phyloP scores from a whole-genome alignment of 2,113 vertebrate species.

The Melanerpes aurifrons region DNA sequence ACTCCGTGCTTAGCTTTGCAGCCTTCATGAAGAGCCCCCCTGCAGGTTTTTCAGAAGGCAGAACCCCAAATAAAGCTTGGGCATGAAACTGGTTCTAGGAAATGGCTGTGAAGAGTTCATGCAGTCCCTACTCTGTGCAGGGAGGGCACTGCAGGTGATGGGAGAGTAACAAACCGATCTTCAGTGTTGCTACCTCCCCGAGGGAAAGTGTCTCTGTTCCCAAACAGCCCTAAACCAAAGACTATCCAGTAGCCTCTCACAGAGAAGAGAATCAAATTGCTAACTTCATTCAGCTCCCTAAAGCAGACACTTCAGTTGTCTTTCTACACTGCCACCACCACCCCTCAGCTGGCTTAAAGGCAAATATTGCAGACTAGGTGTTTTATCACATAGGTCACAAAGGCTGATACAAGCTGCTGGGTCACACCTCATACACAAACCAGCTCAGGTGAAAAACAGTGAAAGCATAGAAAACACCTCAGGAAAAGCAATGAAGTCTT shows the following conservation, averaged over 20 bases:
- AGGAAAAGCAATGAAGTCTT: background rate
- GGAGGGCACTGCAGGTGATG: background rate
- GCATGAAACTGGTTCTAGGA: background rate
- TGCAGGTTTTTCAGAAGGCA: background rate
- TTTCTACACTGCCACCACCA: background rate
- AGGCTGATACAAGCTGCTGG: background rate
- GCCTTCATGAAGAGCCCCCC: background rate
- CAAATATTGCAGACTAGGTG: background rate
- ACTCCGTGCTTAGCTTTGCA: background rate
- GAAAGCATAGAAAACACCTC: background rate
- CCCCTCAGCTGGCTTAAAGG: background rate
- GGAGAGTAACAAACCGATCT: background rate
- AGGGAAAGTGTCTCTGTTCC: background rate
- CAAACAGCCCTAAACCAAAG: background rate
- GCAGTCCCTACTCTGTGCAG: background rate
- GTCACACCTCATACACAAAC: background rate
- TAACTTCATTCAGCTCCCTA: background rate
- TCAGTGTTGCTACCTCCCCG: background rate
- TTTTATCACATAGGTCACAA: background rate
- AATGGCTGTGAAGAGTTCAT: background rate
- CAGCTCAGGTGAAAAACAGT: background rate
- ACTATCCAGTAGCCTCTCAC: background rate
- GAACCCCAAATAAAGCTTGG: background rate
- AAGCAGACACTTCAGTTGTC: background rate
- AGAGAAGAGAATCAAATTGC: background rate